These are phyloP conservation scores for Prunella fulvescens DNA, from an alignment of 2,113 vertebrate species.

Conservation along the genomic window DNA sequence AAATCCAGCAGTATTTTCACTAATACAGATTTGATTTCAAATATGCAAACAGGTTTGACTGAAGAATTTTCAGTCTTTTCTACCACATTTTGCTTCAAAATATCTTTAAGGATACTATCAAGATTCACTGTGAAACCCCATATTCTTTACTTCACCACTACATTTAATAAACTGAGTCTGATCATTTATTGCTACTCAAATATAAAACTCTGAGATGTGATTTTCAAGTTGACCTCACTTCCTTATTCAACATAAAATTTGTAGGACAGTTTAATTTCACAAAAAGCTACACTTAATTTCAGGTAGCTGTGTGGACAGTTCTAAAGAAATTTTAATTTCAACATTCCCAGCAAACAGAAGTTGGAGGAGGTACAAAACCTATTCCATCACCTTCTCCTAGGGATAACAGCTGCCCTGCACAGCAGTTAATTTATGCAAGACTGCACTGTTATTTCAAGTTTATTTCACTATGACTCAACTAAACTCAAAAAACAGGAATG, in stretches of 20 bases:
- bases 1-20: neutral
- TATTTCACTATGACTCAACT: neutral
- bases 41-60: neutral
- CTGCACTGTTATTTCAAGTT: neutral
- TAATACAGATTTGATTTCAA: neutral
- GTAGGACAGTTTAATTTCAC: neutral
- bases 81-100: neutral
- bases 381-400: neutral
- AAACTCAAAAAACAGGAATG: neutral
- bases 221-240: neutral
- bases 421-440: neutral
- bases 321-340: neutral
- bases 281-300: neutral
- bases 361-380: neutral
- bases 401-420: neutral
- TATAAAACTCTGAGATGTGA: neutral
- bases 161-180: neutral
- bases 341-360: neutral
- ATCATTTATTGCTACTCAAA: neutral
- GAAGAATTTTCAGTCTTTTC: neutral
- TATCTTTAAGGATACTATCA: neutral
- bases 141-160: neutral
- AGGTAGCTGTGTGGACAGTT: neutral
- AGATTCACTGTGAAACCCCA: neutral
- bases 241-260: neutral